Base-by-base conservation (phyloP, 2,888 invertebrate genomes). In the Pachydiplax longipennis region DNA sequence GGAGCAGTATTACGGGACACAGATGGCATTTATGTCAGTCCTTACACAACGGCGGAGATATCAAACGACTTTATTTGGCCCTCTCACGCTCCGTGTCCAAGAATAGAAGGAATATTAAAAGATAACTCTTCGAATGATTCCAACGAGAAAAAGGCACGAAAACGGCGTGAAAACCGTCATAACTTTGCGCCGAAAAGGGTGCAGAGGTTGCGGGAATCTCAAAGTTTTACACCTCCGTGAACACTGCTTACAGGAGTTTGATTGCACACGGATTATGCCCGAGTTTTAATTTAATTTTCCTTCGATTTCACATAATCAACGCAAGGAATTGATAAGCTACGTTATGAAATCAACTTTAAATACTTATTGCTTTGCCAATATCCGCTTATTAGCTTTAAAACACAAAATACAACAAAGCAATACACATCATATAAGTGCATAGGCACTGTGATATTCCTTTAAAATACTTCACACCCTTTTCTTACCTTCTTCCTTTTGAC, bases 1-100 rank as follows among this genome's bases (percentile, higher is more conserved):
- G 58, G 58, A 53, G 25, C n/a, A 5, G 87, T 73, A 22, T 61
- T 87, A 37, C 61, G 87, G 61, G 53, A 61, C 87, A 83, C 83
- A 83, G 83, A 58, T 58, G 61, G 87, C 87, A 61, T 13, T 37
- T 44, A 61, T 37, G 87, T 65, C 65, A 87, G 35, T 58, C 37
- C 58, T 18, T 37, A n/a, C 35, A 8, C 65, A 13, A 61, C 87
- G n/a, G 35, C 35, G 83, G 22, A 58, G 83, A 83, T 65, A 87
- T 87, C 35, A 58, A 87, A 81, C 58, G 31, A n/a, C 35, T 37
- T 83, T 61, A 87, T 61, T 61, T 87, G 12, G 22, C 61, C 22
- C 22, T 35, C 87, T 61, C 87, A 87, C 61, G 87, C 83, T 83
- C 83, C 3, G 35, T 61, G 53, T 58, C 83, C 65, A 65, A 73